Base-by-base conservation (phyloP, 2,888 invertebrate species). In the Nysson spinosus region DNA sequence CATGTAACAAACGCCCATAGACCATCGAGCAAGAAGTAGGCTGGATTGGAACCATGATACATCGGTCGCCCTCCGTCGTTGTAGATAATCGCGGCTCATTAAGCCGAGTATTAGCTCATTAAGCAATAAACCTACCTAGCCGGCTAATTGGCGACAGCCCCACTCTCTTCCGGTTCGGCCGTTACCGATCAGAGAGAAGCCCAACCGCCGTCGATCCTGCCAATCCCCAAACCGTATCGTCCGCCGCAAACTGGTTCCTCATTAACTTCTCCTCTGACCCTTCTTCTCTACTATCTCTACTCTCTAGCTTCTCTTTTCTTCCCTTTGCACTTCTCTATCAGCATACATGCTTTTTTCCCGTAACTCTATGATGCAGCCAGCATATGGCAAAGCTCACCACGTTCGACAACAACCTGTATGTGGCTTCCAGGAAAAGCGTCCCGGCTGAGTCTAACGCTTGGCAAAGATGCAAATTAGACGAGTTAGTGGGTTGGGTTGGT, bases 61-160 rank as follows among this genome's bases (percentile, higher is more conserved):
- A 52, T 62, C 44, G 65, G 32, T 51, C 54, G 51, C 65, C 71
- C 69, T 70, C 40, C 46, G 65, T 65, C 71, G 63, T 76, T 66
- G 72, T 75, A 75, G 78, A 78, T 82, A 81, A 84, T 81, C 79
- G 78, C 78, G 76, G 77, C 79, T 84, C 84, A 81, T 83, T 83
- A 83, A 77, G 72, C 75, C 68, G 61, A 55, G 77, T 79, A 83
- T 83, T 81, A 83, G 80, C 82, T 83, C 83, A 83, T 84, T 84
- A 83, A 82, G 81, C 81, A 84, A 84, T 83, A 83, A 83, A 79
- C 77, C 80, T 78, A 78, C 77, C 76, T 80, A 77, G 69, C 75
- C 73, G 81, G 75, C 74, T 83, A 82, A 83, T 83, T 83, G 82
- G 77, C 77, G 77, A 81, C 79, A 80, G 70, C 75, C 75, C 77